A percentile compares a stretch with the other conserved stretches of the same genome.
Conservation (phyloP, 2,888 invertebrate species). For the Catocala nupta region DNA sequence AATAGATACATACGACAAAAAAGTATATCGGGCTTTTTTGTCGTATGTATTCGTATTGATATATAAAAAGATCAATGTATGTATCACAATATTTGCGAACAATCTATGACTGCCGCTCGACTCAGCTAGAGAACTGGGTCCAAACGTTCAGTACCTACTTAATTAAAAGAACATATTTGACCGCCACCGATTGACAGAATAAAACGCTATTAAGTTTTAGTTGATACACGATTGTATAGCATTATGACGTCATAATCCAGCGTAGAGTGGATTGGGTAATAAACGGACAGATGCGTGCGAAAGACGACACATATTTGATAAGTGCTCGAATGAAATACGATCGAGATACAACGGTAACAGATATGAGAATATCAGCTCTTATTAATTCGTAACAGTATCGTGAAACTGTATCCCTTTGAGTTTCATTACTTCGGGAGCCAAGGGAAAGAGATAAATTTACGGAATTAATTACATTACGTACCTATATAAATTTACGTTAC, state of each 20-base stretch:
- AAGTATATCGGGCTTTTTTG: no score
- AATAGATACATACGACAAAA: no score
- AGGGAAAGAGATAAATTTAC: background rate
- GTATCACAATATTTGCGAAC: no score
- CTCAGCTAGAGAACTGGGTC: no score
- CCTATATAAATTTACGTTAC: no score
- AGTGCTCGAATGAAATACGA: conserved; percentile 9
- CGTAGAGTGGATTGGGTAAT: conserved; percentile 28
- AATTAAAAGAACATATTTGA: no score
- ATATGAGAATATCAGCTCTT: conserved; percentile 15
- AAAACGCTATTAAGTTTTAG: conserved; percentile 15
- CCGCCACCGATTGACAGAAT: conserved; percentile 11
- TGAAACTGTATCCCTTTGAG: conserved; percentile 25
- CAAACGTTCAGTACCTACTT: no score
- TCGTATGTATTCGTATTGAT: no score
- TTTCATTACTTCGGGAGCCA: conserved; percentile 5
- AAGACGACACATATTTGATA: conserved; percentile 28
- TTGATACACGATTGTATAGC: conserved; percentile 16
- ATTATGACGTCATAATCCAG: conserved; percentile 35
- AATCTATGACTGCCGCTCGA: no score
- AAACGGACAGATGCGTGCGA: conserved; percentile 25
- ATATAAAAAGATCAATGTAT: no score
- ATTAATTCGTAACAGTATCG: conserved; percentile 25
- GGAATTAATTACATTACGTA: no score
- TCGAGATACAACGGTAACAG: conserved; percentile 5